Evolutionary conservation across 2,113 vertebrate genomes (phyloP), one percentile per base, ranked within the genome.

Genomic region (Lamprologus speciosus): DNA sequence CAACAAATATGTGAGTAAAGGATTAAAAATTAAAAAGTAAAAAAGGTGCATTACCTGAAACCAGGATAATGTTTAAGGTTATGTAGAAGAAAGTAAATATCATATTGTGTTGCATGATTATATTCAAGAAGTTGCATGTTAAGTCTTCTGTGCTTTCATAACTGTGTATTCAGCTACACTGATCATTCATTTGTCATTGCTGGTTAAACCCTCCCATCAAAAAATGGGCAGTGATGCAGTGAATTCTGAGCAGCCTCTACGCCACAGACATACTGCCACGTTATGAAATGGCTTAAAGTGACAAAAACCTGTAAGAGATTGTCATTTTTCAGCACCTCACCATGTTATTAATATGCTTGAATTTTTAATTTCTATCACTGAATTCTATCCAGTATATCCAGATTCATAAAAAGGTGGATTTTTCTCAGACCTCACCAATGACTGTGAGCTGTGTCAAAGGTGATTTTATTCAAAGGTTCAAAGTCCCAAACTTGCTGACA

Each of bases 11-110:
- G 40, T 31, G 23, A n/a, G 11, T n/a, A 12, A 65, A 51, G 2
- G 8, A 21, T 73, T 7, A 31, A 42, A 9, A 45, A 14, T 21
- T 5, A 16, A 54, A 9, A 73, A 14, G 4, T 14, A 26, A 45
- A 23, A 55, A 7, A 55, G 6, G 10, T 37, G 31, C 13, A 35
- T 82, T 83, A 93, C 90, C 91, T 92, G 89, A 87, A 26, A 84
- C 47, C 33, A 79, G 6, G 5, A 87, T 35, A 19, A 42, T 5
- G 6, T 50, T 58, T 6, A 90, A 21, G 8, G 50, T 54, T 14
- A 73, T 4, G 13, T 0, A 37, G 79, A 87, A 28, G 19, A 81
- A 19, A 5, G 40, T 2, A 0, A 85, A 19, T 40, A 85, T 85
- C 58, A 19, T 83, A 5, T 68, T 65, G 2, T 65, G 9, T 37